These are phyloP conservation scores for Sycophila texana DNA, from an alignment of 2,888 invertebrate species.

Conservation along the genomic window DNA sequence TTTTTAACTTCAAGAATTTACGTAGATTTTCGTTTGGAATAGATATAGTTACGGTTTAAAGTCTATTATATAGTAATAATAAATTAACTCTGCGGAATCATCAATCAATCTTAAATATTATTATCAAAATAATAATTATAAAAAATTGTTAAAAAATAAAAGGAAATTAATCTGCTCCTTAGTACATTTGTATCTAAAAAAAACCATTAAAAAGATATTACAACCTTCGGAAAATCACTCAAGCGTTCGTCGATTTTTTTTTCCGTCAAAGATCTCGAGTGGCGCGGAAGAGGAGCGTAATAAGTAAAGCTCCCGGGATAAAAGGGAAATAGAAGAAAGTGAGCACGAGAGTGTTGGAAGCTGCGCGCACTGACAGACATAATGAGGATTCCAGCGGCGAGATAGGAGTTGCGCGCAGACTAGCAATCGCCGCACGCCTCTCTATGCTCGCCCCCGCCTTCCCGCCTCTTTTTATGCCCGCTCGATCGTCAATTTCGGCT, in stretches of 20 bases:
- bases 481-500: neutral
- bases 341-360: neutral
- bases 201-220: too few relatives aligned
- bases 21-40: too few relatives aligned
- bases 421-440: constrained; percentile 38
- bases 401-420: constrained; percentile 71
- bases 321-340: constrained; percentile 2
- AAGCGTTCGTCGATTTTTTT: neutral
- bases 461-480: neutral
- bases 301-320: neutral
- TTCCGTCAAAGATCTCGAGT: neutral
- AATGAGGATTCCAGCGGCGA: constrained; percentile 74
- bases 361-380: constrained; percentile 69
- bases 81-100: too few relatives aligned
- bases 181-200: too few relatives aligned
- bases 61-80: too few relatives aligned
- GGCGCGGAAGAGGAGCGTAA: neutral
- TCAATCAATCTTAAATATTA: too few relatives aligned
- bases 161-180: too few relatives aligned
- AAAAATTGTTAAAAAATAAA: too few relatives aligned
- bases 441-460: neutral
- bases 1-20: too few relatives aligned
- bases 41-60: too few relatives aligned
- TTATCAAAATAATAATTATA: too few relatives aligned
- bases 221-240: too few relatives aligned